Base-by-base conservation (phyloP, 2,797 vertebrate species). In the Sebastes melanostomus region DNA sequence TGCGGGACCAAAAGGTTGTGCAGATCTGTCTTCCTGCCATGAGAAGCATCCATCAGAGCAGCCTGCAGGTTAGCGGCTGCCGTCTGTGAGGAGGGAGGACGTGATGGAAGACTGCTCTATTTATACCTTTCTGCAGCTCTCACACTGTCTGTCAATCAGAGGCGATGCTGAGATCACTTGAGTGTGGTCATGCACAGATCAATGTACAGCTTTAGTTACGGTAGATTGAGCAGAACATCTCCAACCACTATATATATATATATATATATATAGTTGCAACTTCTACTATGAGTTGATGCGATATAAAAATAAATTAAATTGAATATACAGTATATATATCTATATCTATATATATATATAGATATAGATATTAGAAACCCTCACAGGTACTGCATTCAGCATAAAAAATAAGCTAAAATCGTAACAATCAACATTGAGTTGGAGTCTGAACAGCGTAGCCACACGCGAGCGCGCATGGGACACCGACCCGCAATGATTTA, bases 41-140 rank as follows among this genome's bases (percentile, higher is more conserved):
- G 66, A 65, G 72, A 68, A 72, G 62, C 82, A 88, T 91, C 90
- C 84, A 87, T 93, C 90, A 89, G 80, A 62, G 66, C 61, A 13
- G 76, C 36, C 69, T 74, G 20, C 78, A 14, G 88, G 77, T 84
- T 88, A 79, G 52, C 77, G 50, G 80, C 84, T 76, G 66, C 59
- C 66, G 42, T 77, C 81, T 69, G 69, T 34, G 58, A 65, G 71
- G 71, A 59, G 70, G 36, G 60, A 54, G 63, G 68, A 62, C 38
- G 72, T 75, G 75, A 86, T 81, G 66, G 75, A 62, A n/a, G 75
- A 61, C 27, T 3, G 66, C 72, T 82, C 75, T 79, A 76, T 85
- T 88, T 74, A 55, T 83, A 82, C 34, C 25, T 30, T 73, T 54
- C 74, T 29, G 67, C 24, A 66, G 62, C 76, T 56, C 14, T 71